Evolutionary conservation across 1,140 invertebrate species (phyloP), one percentile per base, ranked within the genome.

Genomic region (Pseudomyrmex gracilis): DNA sequence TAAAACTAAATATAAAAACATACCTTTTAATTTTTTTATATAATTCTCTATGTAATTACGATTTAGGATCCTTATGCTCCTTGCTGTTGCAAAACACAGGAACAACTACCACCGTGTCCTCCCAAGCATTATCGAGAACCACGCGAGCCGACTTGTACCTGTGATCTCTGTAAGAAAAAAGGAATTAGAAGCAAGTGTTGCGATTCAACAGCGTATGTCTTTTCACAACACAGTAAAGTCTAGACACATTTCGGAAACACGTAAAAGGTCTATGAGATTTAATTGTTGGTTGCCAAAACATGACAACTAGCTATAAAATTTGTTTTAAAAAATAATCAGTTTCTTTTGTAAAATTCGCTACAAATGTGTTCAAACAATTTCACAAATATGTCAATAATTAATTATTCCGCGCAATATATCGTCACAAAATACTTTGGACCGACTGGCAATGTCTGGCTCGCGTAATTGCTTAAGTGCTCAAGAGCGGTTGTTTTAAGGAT

Each of bases 41-140:
- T 57, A 10, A 47, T 47, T 49, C 57, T 67, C 34, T 0, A 71
- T 58, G 9, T 0, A 20, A 55, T 49, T 15, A 15, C 61, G 49
- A 74, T 73, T 84, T 70, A 91, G 90, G 88, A 91, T 86, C 90
- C 90, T 53, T 87, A 68, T 57, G 82, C 82, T 8, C 74, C 84
- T 0, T 73, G 71, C 13, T 84, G 78, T 51, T 89, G 84, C 45
- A 61, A 85, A 2, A 15, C 9, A 0, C 84, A 83, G 34, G 22
- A 71, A 22, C 57, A 77, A 13, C 63, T 49, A 15, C 78, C 61
- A 2, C 87, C 87, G 47, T 91, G 90, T 63, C 89, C 90, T 10
- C 88, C 89, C 0, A 89, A 82, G 73, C 58, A 83, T 15, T 24
- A 8, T 49, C 73, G 77, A 15, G 51, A 55, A 57, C 53, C 82